A percentile compares a stretch with the other conserved stretches of the same genome.
phyloP scores from a whole-genome alignment of 1,140 invertebrate species.

The Onthophagus taurus region DNA sequence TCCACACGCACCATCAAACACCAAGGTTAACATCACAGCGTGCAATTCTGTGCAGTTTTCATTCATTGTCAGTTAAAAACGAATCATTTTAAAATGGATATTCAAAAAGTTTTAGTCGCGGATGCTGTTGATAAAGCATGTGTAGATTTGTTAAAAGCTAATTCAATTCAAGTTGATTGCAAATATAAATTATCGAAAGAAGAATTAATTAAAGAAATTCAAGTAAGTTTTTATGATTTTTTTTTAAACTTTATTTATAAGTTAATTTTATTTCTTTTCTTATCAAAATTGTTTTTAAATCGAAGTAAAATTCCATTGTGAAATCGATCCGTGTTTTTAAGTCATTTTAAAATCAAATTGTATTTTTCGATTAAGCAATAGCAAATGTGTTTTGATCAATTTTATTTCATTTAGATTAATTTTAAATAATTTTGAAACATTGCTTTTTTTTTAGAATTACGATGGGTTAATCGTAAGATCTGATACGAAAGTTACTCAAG shows the following conservation, averaged over 20 bases:
- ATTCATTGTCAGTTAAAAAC: too few species aligned
- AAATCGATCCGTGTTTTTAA: too few species aligned
- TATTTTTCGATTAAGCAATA: too few species aligned
- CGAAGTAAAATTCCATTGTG: too few species aligned
- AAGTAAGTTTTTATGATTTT: conserved; percentile 47
- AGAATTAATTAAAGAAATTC: conserved; percentile 74
- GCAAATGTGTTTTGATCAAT: too few species aligned
- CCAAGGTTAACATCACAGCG: too few species aligned
- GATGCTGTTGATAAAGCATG: conserved; percentile 86
- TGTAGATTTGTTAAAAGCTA: conserved; percentile 62
- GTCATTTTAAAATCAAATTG: too few species aligned
- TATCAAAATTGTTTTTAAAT: too few species aligned
- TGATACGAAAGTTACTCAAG: conserved; percentile 91
- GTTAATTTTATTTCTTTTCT: too few species aligned
- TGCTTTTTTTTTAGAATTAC: conserved; percentile 57
- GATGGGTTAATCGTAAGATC: conserved; percentile 91
- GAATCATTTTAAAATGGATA: conserved; percentile 44
- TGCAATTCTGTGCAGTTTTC: too few species aligned
- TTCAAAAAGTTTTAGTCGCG: conserved; percentile 73
- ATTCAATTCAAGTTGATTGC: conserved; percentile 70
- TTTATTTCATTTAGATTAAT: background rate
- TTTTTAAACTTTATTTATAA: conserved; percentile 9
- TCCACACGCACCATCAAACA: too few species aligned
- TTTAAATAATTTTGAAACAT: background rate
- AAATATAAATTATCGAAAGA: conserved; percentile 77